These are phyloP conservation scores for Euphonia xanthogaster DNA, from an alignment of 2,797 vertebrate genomes.

Conservation along the genomic window DNA sequence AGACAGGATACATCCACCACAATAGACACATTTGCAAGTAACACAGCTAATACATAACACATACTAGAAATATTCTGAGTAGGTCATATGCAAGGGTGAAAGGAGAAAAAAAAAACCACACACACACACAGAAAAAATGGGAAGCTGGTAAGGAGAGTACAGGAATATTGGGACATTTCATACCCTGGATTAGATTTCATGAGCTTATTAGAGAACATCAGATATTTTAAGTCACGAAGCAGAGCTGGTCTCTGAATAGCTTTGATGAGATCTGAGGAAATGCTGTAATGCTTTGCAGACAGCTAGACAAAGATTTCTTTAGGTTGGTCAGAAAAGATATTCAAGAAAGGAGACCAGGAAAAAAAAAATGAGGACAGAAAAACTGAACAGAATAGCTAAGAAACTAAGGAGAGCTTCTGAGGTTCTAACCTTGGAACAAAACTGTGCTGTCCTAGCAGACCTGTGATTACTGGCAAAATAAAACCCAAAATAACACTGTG, in stretches of 20 bases:
- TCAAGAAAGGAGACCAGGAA: background rate
- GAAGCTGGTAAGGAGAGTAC: background rate
- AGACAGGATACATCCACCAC: background rate
- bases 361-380: background rate
- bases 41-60: background rate
- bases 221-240: background rate
- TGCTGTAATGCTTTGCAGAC: background rate
- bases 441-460: background rate
- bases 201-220: background rate
- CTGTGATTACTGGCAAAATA: background rate
- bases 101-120: background rate
- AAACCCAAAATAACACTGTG: background rate
- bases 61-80: background rate
- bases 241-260: background rate
- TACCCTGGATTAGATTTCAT: background rate
- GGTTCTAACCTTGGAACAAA: background rate
- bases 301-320: background rate
- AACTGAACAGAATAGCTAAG: background rate
- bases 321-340: background rate
- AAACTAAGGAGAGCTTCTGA: background rate
- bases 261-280: constrained; percentile 21
- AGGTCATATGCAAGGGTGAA: background rate
- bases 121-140: background rate
- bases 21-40: background rate
- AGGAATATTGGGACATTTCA: background rate